phyloP scores from a whole-genome alignment of 2,797 vertebrate species.

The Crocidura indochinensis region DNA sequence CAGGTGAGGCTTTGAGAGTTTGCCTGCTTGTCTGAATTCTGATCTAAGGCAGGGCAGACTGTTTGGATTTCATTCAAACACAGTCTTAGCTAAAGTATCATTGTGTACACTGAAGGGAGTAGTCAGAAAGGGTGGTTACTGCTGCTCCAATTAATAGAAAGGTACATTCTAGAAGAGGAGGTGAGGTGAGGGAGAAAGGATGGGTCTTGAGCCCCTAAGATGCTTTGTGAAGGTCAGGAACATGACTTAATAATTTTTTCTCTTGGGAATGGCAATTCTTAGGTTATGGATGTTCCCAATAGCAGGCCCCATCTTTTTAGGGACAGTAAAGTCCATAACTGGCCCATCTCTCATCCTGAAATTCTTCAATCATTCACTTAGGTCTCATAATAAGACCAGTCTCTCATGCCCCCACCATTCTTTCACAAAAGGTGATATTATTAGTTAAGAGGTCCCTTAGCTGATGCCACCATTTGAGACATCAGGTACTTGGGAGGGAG shows the following conservation, averaged over 20 bases:
- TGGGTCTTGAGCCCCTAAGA: constrained; percentile 6
- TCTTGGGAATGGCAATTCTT: constrained; percentile 51
- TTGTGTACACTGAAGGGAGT: constrained; percentile 82
- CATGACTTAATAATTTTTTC: constrained; percentile 65
- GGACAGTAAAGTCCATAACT: neutral
- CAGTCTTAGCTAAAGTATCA: constrained; percentile 83
- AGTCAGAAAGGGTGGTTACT: constrained; percentile 84
- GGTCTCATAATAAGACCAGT: neutral
- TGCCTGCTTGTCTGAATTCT: constrained; percentile 85
- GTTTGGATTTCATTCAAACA: constrained; percentile 88
- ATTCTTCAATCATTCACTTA: neutral
- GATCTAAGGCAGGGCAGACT: constrained; percentile 85
- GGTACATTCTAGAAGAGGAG: constrained; percentile 80
- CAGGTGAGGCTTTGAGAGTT: constrained; percentile 88
- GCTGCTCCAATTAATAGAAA: constrained; percentile 77
- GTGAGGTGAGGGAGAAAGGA: constrained; percentile 37
- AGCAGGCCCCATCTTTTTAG: constrained; percentile 2
- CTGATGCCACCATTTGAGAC: neutral
- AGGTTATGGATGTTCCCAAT: neutral
- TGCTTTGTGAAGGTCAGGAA: neutral
- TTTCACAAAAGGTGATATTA: neutral
- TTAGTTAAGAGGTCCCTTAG: neutral
- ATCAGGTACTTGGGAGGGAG: too few species aligned
- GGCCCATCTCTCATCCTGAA: neutral
- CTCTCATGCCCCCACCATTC: neutral